Conservation (phyloP, 2,113 vertebrate genomes). For the Gobiocypris rarus region DNA sequence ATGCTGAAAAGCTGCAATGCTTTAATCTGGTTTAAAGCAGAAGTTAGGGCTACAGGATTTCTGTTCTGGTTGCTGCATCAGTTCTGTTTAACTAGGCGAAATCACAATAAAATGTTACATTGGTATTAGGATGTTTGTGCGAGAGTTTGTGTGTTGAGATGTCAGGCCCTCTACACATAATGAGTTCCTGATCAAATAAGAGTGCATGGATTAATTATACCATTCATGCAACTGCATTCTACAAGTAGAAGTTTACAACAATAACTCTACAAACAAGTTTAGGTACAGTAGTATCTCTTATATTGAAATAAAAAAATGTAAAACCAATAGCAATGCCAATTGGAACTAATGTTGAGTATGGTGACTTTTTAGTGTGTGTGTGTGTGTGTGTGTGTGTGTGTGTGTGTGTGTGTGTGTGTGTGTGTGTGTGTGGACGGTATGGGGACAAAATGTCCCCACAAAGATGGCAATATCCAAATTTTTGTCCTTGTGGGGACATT, state of each 20-base stretch:
- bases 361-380: not conserved
- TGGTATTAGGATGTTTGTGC: not conserved
- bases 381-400: no score
- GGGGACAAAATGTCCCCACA: no score
- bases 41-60: not conserved
- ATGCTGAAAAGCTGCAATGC: not conserved
- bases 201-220: no score
- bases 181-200: not conserved
- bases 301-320: not conserved
- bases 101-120: not conserved
- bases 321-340: not conserved
- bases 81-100: not conserved
- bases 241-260: no score
- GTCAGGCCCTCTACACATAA: not conserved
- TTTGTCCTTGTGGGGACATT: no score
- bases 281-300: not conserved
- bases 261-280: not conserved
- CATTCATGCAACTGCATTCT: no score
- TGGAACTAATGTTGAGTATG: not conserved
- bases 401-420: no score
- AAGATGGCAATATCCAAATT: no score
- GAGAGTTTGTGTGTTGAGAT: not conserved
- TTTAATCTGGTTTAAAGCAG: not conserved
- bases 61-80: not conserved
- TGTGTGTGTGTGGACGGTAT: no score